Percentiles rank a stretch among this genome's conserved stretches.
Conservation (phyloP, 1,140 invertebrate species). For the Bilobella aurantiaca region DNA sequence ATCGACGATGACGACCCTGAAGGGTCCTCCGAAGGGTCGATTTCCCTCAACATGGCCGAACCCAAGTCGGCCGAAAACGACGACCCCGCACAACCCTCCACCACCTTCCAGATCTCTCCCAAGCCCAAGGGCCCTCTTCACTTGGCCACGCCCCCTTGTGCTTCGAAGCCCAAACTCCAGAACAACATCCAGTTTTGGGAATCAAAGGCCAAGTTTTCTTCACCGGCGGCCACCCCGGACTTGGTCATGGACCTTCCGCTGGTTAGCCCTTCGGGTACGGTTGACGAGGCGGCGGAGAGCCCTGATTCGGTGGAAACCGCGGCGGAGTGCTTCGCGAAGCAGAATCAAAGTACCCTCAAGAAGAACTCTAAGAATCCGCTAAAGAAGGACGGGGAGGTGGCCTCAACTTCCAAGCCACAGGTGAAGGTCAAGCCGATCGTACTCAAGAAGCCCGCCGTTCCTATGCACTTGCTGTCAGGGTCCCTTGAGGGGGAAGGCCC, state of each 20-base stretch:
- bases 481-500: not conserved
- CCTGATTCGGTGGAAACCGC: constrained; percentile 58
- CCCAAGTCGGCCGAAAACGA: constrained; percentile 22
- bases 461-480: constrained; percentile 26
- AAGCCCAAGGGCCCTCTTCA: no score
- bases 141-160: no score
- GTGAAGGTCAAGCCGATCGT: constrained; percentile 62
- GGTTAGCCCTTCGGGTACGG: constrained; percentile 36
- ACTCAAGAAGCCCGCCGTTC: constrained; percentile 55
- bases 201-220: not conserved
- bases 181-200: constrained; percentile 27
- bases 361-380: constrained; percentile 55
- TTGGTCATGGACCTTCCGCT: constrained; percentile 74
- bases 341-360: constrained; percentile 70
- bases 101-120: no score
- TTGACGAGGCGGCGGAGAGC: constrained; percentile 35
- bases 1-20: not conserved
- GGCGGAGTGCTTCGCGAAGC: constrained; percentile 61
- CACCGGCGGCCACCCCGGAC: constrained; percentile 59
- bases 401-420: constrained; percentile 46
- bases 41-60: not conserved
- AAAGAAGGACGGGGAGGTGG: constrained; percentile 38
- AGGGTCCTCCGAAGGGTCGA: not conserved
- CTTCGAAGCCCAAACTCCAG: constrained; percentile 8
- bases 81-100: not conserved